These are phyloP conservation scores for Trachelus stipa DNA, from an alignment of 2,888 invertebrate species.

Conservation along the genomic window DNA sequence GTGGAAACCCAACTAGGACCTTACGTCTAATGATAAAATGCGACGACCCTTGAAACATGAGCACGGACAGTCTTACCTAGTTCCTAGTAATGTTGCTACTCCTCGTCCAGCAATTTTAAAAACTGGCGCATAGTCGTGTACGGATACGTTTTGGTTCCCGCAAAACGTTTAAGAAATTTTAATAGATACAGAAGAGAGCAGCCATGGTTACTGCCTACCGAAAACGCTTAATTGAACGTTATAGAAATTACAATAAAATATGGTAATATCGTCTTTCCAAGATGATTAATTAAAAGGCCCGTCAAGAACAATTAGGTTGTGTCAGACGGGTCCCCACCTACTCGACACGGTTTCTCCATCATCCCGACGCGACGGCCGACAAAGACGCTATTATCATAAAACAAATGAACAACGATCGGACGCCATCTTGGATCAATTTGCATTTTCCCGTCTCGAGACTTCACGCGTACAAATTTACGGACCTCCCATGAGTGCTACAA, in stretches of 20 bases:
- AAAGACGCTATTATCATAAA: conserved; percentile 10
- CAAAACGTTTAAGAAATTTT: not conserved
- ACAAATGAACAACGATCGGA: conserved; percentile 12
- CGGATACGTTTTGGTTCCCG: not conserved
- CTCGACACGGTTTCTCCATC: conserved; percentile 21
- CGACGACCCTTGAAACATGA: not conserved
- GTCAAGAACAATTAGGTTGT: conserved; percentile 19
- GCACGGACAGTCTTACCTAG: not conserved
- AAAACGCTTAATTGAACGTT: not conserved
- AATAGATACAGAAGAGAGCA: not conserved
- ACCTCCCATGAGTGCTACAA: conserved; percentile 44
- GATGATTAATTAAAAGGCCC: conserved; percentile 16
- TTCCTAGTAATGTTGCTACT: not conserved
- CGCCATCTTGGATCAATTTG: conserved; percentile 18
- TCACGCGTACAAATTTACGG: conserved; percentile 42
- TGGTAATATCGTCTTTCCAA: not conserved
- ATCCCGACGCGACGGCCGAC: not conserved
- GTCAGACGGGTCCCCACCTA: not conserved
- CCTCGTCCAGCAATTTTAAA: not conserved
- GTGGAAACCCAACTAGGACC: not conserved
- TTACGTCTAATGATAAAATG: not conserved
- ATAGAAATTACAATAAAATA: not conserved
- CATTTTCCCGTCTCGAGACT: conserved; percentile 17
- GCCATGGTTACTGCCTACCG: not conserved
- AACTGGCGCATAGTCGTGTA: not conserved